These are phyloP conservation scores for Lucinisca nassula DNA, from an alignment of 2,888 invertebrate species.

Conservation along the genomic window DNA sequence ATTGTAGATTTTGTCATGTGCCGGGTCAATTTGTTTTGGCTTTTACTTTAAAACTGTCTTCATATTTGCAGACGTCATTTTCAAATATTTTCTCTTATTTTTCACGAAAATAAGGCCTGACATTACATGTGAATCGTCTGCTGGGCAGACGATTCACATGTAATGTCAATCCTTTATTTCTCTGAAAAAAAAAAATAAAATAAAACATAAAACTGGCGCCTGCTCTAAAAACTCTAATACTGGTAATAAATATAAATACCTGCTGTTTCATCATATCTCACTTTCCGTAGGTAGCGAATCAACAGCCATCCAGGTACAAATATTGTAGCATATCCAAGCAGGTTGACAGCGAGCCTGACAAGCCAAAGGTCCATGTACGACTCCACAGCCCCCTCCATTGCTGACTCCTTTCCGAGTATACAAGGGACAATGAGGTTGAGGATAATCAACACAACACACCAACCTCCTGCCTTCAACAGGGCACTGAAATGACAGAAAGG, in stretches of 20 bases:
- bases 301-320: constrained; percentile 95
- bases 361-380: constrained; percentile 90
- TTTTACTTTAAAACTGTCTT: too few relatives aligned
- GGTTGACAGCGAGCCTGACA: constrained; percentile 93
- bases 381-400: constrained; percentile 39
- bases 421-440: constrained; percentile 71
- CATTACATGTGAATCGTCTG: too few relatives aligned
- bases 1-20: too few relatives aligned
- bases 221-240: too few relatives aligned
- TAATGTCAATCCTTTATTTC: too few relatives aligned
- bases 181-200: too few relatives aligned
- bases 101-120: too few relatives aligned
- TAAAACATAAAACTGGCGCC: too few relatives aligned
- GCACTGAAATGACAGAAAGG: constrained; percentile 73
- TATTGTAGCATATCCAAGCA: constrained; percentile 96
- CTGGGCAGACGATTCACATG: too few relatives aligned
- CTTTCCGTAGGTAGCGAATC: constrained; percentile 93
- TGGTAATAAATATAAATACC: constrained; percentile 89
- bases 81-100: too few relatives aligned
- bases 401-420: constrained; percentile 70
- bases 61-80: too few relatives aligned
- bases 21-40: too few relatives aligned
- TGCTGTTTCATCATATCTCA: constrained; percentile 92
- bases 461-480: constrained; percentile 61
- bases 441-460: constrained; percentile 61